Conservation (phyloP, 2,888 invertebrate genomes). For the Apamea monoglypha region DNA sequence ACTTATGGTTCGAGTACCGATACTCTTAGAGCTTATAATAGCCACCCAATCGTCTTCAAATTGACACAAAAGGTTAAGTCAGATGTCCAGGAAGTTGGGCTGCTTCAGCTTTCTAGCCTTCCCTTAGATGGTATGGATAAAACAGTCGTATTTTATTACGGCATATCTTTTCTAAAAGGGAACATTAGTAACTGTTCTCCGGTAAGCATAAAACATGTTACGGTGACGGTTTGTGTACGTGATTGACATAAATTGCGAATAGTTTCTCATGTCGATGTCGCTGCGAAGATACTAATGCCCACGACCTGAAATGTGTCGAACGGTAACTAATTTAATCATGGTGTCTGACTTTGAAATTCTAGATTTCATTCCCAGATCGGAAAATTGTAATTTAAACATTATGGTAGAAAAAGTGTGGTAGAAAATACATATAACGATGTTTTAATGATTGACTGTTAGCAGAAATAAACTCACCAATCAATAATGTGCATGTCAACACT, state of each 20-base stretch:
- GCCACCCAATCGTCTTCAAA: slow-evolving; percentile 45
- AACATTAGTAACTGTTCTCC: slow-evolving; percentile 56
- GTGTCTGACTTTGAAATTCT: slow-evolving; percentile 41
- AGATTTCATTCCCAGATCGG: slow-evolving; percentile 13
- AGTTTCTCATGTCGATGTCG: slow-evolving; percentile 54
- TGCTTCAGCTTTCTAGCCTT: slow-evolving; percentile 35
- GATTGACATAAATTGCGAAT: slow-evolving; percentile 65
- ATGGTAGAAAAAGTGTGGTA: slow-evolving; percentile 1
- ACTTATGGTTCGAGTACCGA: slow-evolving; percentile 54
- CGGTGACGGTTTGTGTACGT: slow-evolving; percentile 59
- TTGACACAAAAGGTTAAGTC: slow-evolving; percentile 49
- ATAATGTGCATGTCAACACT: neutral
- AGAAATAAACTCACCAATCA: neutral
- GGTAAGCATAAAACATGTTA: slow-evolving; percentile 58
- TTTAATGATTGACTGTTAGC: neutral
- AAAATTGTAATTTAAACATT: slow-evolving; percentile 24
- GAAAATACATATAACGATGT: neutral
- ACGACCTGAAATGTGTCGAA: slow-evolving; percentile 59
- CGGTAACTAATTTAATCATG: slow-evolving; percentile 55
- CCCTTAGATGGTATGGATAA: slow-evolving; percentile 53
- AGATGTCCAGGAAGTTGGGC: slow-evolving; percentile 46
- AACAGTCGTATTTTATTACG: slow-evolving; percentile 59
- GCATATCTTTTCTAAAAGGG: slow-evolving; percentile 60
- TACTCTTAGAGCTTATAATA: slow-evolving; percentile 45
- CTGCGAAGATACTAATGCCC: slow-evolving; percentile 52